Percentiles rank a stretch among this genome's conserved stretches.
These are phyloP conservation scores for Corvus cornix DNA, from an alignment of 2,113 vertebrate genomes.

Conservation along the genomic window DNA sequence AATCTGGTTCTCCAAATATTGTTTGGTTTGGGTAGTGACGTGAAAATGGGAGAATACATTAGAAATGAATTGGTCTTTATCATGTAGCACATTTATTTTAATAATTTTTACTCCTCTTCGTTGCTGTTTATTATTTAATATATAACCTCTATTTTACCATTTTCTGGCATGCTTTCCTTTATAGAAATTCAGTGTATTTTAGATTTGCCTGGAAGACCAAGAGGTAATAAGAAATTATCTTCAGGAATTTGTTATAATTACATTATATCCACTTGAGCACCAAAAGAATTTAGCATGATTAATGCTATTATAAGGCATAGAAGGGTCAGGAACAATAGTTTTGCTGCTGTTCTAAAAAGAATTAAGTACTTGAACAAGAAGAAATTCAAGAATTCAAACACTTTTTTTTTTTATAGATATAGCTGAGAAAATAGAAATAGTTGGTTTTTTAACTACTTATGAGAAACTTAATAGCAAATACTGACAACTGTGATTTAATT, in stretches of 20 bases:
- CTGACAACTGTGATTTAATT: background rate
- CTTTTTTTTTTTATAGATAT: background rate
- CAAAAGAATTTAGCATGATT: conserved; percentile 68
- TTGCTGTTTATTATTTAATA: background rate
- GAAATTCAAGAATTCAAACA: background rate
- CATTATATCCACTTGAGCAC: conserved; percentile 62
- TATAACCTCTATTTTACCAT: background rate
- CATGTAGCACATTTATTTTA: background rate
- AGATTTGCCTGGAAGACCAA: background rate
- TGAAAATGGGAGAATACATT: background rate
- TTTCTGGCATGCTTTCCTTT: background rate
- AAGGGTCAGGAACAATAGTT: conserved; percentile 29
- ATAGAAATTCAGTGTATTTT: background rate
- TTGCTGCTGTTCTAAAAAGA: conserved; percentile 1
- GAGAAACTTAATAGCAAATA: background rate
- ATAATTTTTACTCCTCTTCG: background rate
- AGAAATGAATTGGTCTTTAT: background rate
- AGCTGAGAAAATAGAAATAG: background rate
- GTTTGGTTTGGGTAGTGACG: background rate
- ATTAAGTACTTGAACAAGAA: background rate
- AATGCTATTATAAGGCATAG: conserved; percentile 50
- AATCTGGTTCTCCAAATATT: background rate
- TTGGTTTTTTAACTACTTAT: background rate
- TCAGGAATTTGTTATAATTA: conserved; percentile 62
- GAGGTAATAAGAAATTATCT: conserved; percentile 1